Evolutionary conservation across 2,888 invertebrate genomes (phyloP).

Genomic region (Eustalomyia histrio): DNA sequence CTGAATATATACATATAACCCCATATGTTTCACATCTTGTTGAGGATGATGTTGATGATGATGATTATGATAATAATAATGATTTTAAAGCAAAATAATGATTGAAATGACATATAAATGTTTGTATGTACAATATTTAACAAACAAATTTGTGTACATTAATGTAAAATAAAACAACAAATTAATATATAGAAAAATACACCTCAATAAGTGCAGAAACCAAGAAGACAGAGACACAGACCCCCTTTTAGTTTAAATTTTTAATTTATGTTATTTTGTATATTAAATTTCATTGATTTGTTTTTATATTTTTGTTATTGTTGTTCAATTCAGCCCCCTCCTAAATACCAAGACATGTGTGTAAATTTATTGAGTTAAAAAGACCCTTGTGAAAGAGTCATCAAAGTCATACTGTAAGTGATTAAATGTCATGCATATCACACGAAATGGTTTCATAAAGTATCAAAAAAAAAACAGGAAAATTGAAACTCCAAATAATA

Average conservation of each 20-base stretch:
- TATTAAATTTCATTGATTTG: slow-evolving; percentile 49
- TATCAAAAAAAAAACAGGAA: not conserved
- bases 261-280: slow-evolving; percentile 33
- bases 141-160: not conserved
- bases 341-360: not conserved
- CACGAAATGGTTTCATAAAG: slow-evolving; percentile 12
- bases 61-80: slow-evolving; percentile 1
- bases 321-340: not conserved
- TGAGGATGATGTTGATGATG: slow-evolving; percentile 1
- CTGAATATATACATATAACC: slow-evolving; percentile 19
- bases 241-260: slow-evolving; percentile 7
- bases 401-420: slow-evolving; percentile 10
- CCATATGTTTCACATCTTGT: slow-evolving; percentile 58
- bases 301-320: not conserved
- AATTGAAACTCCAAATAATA: not conserved
- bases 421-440: slow-evolving; percentile 15
- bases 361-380: not conserved
- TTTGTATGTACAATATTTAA: slow-evolving; percentile 21
- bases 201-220: not conserved
- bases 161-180: not conserved
- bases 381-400: slow-evolving; percentile 17
- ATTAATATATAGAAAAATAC: slow-evolving; percentile 14
- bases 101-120: slow-evolving; percentile 55
- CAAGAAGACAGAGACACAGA: not conserved
- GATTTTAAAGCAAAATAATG: slow-evolving; percentile 43